Evolutionary conservation across 2,888 invertebrate genomes (phyloP).

Genomic region (Ctena decussata): DNA sequence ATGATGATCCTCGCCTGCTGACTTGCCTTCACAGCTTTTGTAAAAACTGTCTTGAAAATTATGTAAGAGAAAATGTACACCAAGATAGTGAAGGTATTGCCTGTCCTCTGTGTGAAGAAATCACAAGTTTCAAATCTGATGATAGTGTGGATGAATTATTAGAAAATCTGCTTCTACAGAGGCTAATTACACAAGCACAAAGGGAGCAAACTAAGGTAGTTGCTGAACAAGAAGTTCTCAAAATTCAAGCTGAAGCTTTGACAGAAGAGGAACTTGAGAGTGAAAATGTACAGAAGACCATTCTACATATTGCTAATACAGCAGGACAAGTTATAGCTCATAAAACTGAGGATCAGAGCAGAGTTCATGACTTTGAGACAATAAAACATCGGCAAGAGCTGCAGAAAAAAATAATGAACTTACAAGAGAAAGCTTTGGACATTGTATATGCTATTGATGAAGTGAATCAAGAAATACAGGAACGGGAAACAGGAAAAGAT

Average conservation of each 20-base stretch:
- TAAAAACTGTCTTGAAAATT: slow-evolving; percentile 70
- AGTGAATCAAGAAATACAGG: slow-evolving; percentile 49
- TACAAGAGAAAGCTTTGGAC: slow-evolving; percentile 64
- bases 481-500: slow-evolving; percentile 43
- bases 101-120: slow-evolving; percentile 66
- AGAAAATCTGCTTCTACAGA: slow-evolving; percentile 53
- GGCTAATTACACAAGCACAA: slow-evolving; percentile 53
- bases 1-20: slow-evolving; percentile 76
- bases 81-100: slow-evolving; percentile 6
- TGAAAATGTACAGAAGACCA: slow-evolving; percentile 46
- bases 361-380: slow-evolving; percentile 53
- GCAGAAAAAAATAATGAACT: slow-evolving; percentile 53
- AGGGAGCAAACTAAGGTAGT: slow-evolving; percentile 51
- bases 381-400: slow-evolving; percentile 64
- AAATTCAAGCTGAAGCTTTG: slow-evolving; percentile 47
- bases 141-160: slow-evolving; percentile 37
- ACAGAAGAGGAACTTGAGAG: slow-evolving; percentile 47
- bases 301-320: slow-evolving; percentile 59
- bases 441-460: slow-evolving; percentile 64
- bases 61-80: slow-evolving; percentile 26
- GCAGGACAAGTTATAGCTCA: slow-evolving; percentile 64
- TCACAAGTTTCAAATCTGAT: slow-evolving; percentile 30
- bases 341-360: slow-evolving; percentile 32
- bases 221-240: slow-evolving; percentile 56
- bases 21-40: slow-evolving; percentile 83